Evolutionary conservation across 2,113 vertebrate species (phyloP).

Genomic region (Clarias gariepinus): DNA sequence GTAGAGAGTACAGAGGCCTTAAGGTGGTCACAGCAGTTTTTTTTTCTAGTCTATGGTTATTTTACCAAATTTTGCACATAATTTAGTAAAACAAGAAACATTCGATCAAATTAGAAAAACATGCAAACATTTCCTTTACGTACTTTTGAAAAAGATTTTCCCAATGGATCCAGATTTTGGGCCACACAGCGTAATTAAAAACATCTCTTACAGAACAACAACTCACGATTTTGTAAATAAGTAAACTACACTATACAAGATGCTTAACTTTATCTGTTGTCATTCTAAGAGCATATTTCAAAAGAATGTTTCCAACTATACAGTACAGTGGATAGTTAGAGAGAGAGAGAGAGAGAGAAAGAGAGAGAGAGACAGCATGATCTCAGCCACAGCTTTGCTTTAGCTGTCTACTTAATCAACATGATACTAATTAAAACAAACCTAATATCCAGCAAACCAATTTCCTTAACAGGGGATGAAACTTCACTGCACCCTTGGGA

Average conservation of each 20-base stretch:
- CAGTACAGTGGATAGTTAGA: not conserved
- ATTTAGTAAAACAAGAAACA: no score
- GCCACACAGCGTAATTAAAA: not conserved
- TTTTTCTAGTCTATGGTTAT: no score
- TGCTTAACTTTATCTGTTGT: not conserved
- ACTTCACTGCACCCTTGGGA: constrained; percentile 14
- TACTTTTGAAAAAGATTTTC: no score
- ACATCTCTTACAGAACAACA: not conserved
- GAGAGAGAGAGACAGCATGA: not conserved
- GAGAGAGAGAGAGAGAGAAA: not conserved
- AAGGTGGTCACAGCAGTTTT: no score
- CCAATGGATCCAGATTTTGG: no score
- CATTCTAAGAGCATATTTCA: not conserved
- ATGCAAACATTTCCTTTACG: no score
- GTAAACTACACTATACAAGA: not conserved
- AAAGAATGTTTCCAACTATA: not conserved
- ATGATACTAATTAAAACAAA: constrained; percentile 14
- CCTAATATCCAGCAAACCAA: constrained; percentile 32
- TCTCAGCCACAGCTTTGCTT: not conserved
- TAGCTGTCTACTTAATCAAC: not conserved
- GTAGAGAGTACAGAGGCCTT: no score
- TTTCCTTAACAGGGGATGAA: constrained; percentile 18
- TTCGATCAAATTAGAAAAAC: no score
- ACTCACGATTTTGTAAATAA: not conserved
- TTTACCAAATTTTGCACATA: no score